Percentiles rank a stretch among this genome's conserved stretches.
These are phyloP conservation scores for Caenorhabditis tropicalis DNA, from an alignment of 1,140 invertebrate species.

Conservation along the genomic window DNA sequence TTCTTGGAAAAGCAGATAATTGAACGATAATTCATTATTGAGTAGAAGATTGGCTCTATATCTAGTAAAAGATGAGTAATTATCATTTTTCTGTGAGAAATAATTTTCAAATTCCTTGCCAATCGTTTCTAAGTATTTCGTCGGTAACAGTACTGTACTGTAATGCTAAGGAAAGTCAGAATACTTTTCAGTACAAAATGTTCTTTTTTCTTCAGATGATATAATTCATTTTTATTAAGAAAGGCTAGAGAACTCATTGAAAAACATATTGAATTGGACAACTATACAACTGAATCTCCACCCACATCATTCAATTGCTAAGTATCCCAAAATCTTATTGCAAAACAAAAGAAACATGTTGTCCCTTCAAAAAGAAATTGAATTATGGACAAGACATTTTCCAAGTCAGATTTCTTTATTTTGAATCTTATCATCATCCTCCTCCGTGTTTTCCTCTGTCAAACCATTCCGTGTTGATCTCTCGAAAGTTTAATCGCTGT, in stretches of 20 bases:
- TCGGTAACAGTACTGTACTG: no score
- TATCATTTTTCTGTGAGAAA: no score
- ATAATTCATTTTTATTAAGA: no score
- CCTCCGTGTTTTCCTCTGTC: neutral
- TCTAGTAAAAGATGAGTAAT: no score
- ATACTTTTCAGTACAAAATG: no score
- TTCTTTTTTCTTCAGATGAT: no score
- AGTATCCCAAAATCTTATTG: neutral
- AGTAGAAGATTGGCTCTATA: no score
- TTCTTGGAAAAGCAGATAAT: no score
- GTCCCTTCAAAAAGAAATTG: neutral
- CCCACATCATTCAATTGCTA: neutral
- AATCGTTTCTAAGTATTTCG: no score
- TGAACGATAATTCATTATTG: no score
- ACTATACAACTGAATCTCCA: neutral
- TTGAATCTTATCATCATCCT: neutral
- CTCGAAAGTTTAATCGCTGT: neutral
- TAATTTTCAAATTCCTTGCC: no score
- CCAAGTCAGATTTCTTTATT: neutral
- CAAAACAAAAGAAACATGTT: slow-evolving; percentile 2
- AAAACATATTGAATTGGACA: neutral
- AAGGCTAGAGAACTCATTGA: neutral
- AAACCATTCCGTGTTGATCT: neutral
- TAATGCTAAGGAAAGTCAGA: no score
- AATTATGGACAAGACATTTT: slow-evolving; percentile 9